A percentile compares a stretch with the other conserved stretches of the same genome.
Evolutionary conservation across 2,797 vertebrate species (phyloP).

Genomic region (Cynodonichthys magdalenae): DNA sequence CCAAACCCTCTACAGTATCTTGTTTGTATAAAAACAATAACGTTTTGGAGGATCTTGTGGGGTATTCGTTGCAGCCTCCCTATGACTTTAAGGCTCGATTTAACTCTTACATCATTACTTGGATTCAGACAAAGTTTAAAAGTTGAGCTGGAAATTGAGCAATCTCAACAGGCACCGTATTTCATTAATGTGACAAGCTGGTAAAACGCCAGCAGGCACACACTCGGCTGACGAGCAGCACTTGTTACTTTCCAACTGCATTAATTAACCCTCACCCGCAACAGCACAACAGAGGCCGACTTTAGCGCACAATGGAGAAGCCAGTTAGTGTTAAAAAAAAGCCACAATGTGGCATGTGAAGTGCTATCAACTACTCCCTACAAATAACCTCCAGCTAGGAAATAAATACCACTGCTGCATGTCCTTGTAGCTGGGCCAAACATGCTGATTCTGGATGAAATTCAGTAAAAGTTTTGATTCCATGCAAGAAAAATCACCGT

Average conservation of each 20-base stretch:
- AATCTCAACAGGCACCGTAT: constrained; percentile 70
- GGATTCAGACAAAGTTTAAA: constrained; percentile 77
- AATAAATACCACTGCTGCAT: constrained; percentile 83
- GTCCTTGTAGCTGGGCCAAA: constrained; percentile 88
- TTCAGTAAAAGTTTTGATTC: constrained; percentile 89
- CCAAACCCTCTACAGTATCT: constrained; percentile 50
- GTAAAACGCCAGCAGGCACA: constrained; percentile 68
- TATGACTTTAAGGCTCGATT: constrained; percentile 72
- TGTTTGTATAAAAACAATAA: constrained; percentile 31
- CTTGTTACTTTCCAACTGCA: constrained; percentile 67
- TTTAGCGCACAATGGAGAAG: constrained; percentile 32
- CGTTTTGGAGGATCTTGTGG: constrained; percentile 28
- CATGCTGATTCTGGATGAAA: constrained; percentile 89
- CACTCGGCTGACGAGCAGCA: constrained; percentile 61
- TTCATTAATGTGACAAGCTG: constrained; percentile 79
- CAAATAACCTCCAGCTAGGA: constrained; percentile 78
- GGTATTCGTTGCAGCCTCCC: constrained; percentile 58
- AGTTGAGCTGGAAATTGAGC: constrained; percentile 81
- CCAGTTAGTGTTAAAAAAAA: constrained; percentile 44
- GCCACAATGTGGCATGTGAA: constrained; percentile 58
- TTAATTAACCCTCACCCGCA: constrained; percentile 65
- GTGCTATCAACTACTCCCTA: constrained; percentile 75
- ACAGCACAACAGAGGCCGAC: constrained; percentile 50
- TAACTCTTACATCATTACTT: constrained; percentile 74
- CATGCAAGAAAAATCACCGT: constrained; percentile 82